Percentiles rank a stretch among this genome's conserved stretches.
These are phyloP conservation scores for Elysia chlorotica DNA, from an alignment of 1,140 invertebrate species.

Conservation along the genomic window DNA sequence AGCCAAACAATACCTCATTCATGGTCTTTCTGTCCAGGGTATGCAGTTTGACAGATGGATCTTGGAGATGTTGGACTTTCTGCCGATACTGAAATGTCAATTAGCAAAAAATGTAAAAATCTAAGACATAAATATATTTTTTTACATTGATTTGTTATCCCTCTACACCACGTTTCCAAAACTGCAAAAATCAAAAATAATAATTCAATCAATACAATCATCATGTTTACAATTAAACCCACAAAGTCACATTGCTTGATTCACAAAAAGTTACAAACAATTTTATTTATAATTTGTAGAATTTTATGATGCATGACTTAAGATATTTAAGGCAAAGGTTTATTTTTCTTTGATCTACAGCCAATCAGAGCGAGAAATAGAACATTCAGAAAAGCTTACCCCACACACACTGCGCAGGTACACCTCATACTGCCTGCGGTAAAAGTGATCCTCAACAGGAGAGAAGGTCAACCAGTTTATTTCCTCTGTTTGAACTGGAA, in stretches of 20 bases:
- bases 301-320: too few species aligned
- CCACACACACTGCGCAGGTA: conserved; percentile 10
- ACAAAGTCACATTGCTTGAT: too few species aligned
- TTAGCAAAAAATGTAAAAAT: neutral
- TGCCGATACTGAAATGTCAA: conserved; percentile 8
- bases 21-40: conserved; percentile 62
- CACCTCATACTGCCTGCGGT: conserved; percentile 63
- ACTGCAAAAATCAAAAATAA: too few species aligned
- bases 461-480: conserved; percentile 67
- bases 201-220: too few species aligned
- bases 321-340: too few species aligned
- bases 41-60: conserved; percentile 56
- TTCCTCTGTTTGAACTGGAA: conserved; percentile 64
- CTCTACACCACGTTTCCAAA: too few species aligned
- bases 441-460: conserved; percentile 70
- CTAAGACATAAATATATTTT: too few species aligned
- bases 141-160: too few species aligned
- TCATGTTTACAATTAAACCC: too few species aligned
- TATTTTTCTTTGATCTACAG: too few species aligned
- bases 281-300: too few species aligned
- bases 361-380: neutral
- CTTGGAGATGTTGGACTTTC: conserved; percentile 11
- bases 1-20: conserved; percentile 58
- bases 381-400: conserved; percentile 7
- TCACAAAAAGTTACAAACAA: too few species aligned